Conservation (phyloP, 1,140 invertebrate species). For the Chionoecetes opilio region DNA sequence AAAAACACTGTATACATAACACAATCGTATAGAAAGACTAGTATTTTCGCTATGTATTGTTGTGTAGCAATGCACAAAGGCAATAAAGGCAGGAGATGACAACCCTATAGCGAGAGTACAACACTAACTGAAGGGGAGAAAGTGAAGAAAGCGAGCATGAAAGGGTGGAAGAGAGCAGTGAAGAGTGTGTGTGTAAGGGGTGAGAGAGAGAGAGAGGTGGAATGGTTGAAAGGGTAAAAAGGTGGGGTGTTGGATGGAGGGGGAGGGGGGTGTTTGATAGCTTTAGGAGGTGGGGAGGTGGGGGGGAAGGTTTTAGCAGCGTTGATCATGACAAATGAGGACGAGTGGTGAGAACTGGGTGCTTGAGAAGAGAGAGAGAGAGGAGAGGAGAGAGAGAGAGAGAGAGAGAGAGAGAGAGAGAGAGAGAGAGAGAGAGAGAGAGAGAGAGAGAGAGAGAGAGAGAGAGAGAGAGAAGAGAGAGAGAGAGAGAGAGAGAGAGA, state of each 20-base stretch:
- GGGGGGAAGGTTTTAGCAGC: background rate
- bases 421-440: constrained; percentile 28
- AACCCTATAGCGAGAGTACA: background rate
- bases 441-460: constrained; percentile 27
- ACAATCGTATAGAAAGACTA: background rate
- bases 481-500: background rate
- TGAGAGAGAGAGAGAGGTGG: background rate
- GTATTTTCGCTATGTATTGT: background rate
- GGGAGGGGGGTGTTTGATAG: background rate
- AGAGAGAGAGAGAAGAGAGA: constrained; percentile 17
- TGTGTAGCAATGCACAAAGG: background rate
- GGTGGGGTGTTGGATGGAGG: background rate
- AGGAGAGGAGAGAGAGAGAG: background rate
- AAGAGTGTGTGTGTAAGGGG: background rate
- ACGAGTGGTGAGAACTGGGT: constrained; percentile 4
- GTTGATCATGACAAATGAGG: constrained; percentile 28
- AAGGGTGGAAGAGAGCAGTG: background rate
- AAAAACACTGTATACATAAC: background rate
- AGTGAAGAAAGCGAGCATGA: background rate
- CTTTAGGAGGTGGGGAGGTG: background rate
- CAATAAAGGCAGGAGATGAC: background rate
- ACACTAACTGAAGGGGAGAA: background rate
- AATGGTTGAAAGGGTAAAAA: background rate
- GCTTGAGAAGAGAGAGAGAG: background rate
- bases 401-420: constrained; percentile 14